Percentiles rank a stretch among this genome's conserved stretches.
Evolutionary conservation across 2,797 vertebrate genomes (phyloP).

Genomic region (Sciaenops ocellatus): DNA sequence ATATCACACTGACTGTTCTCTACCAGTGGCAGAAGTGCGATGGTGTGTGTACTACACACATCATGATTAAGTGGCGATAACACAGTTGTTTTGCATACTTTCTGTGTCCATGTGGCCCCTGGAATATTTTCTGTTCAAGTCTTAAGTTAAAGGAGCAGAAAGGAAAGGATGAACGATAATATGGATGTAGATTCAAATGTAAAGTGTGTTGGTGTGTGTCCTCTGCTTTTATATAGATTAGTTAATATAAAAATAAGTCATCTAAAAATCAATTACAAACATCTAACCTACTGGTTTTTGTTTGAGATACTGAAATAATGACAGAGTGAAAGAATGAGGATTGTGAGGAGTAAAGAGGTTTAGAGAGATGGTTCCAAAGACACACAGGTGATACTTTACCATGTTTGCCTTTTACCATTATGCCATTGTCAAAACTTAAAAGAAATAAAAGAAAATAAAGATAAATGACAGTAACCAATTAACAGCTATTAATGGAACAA

Average conservation of each 20-base stretch:
- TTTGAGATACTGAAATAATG: constrained; percentile 33
- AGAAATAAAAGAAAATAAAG: constrained; percentile 71
- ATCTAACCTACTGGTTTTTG: constrained; percentile 9
- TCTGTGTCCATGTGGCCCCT: constrained; percentile 32
- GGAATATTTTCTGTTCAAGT: constrained; percentile 17
- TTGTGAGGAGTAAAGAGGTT: constrained; percentile 30
- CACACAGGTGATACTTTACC: constrained; percentile 82
- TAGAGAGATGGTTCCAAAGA: constrained; percentile 52
- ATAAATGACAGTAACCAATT: constrained; percentile 29
- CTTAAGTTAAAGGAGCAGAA: constrained; percentile 19
- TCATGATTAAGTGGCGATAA: background rate
- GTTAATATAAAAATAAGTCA: background rate
- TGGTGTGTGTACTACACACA: background rate
- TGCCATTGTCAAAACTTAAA: constrained; percentile 83
- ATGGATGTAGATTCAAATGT: constrained; percentile 24
- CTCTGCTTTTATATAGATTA: constrained; percentile 13
- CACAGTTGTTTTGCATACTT: background rate
- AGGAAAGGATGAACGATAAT: constrained; percentile 46
- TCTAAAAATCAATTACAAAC: background rate
- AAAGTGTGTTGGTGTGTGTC: constrained; percentile 1
- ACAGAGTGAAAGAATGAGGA: constrained; percentile 38
- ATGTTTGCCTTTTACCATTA: constrained; percentile 70
- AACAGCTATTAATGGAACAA: constrained; percentile 3
- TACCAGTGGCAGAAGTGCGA: background rate
- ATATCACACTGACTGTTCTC: background rate